Conservation (phyloP, 2,113 vertebrate genomes). For the Anolis carolinensis region DNA sequence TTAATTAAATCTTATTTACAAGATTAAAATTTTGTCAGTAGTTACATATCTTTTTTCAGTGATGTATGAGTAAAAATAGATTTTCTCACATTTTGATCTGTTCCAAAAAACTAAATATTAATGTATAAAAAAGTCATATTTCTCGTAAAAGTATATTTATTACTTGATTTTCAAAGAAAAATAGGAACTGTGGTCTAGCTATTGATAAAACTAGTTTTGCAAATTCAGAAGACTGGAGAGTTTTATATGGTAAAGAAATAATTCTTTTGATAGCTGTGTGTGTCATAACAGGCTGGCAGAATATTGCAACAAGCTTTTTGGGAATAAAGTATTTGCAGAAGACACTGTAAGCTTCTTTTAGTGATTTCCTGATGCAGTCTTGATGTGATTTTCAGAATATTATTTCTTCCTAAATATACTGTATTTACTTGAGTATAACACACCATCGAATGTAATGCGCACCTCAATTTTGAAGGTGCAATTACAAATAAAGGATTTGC, state of each 20-base stretch:
- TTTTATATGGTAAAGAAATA: no score
- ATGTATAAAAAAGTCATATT: background rate
- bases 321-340: background rate
- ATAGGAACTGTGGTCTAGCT: background rate
- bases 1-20: constrained; percentile 37
- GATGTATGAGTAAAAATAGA: background rate
- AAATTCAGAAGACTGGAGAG: background rate
- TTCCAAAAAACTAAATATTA: background rate
- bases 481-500: no score
- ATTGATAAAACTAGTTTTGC: background rate
- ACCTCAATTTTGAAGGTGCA: no score
- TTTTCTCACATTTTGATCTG: background rate
- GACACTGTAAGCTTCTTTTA: background rate
- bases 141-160: constrained; percentile 29
- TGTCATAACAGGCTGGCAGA: background rate
- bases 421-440: no score
- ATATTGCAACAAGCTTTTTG: background rate
- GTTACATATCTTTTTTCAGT: constrained; percentile 31
- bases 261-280: background rate
- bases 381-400: background rate
- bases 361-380: background rate
- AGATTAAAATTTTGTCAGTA: constrained; percentile 35
- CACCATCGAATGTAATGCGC: no score
- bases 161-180: background rate
- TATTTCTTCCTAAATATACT: background rate